Base-by-base conservation (phyloP, 2,888 invertebrate genomes). In the Ophonus ardosiacus region DNA sequence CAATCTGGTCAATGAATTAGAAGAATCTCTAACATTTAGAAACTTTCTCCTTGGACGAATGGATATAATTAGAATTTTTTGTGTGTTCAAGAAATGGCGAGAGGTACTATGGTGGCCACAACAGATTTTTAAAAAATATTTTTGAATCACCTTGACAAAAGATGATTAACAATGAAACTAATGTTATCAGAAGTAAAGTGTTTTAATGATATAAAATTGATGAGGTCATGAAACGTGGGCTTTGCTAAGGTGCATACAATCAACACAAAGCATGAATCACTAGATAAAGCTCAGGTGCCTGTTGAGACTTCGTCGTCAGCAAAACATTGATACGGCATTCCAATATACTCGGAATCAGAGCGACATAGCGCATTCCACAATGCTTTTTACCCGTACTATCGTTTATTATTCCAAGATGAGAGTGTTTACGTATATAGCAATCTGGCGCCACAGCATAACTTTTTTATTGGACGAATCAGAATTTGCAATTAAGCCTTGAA, bases 291-390 rank as follows among this genome's bases (percentile, higher is more conserved):
- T 63, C 76, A 76, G 76, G 76, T 76, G 51, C 15, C 40, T 15
- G n/a, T 40, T 40, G 56, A 76, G 43, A 43, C 43, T 18, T 5
- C 76, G 18, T 18, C 40, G 71, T 76, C 43, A 76, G 76, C 76
- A 76, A 76, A 76, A 76, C 21, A 76, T 13, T 21, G 76, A 76
- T 76, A 76, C 18, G 76, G 38, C 76, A 76, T 51, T 76, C 21
- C 51, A 15, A 71, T 65, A 15, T 8, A 15, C 38, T 38, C 15
- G 40, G 13, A 68, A 31, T 38, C 68, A 65, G 17, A 15, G 15
- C 63, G 63, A 63, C 10, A 63, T 15, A 7, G 13, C 63, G 21
- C 63, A 63, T 63, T 21, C 63, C 63, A 63, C 21, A 24, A 63
- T 13, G 63, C 18, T 21, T 63, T 59, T 59, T 59, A 59, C 59